Percentiles rank a stretch among this genome's conserved stretches.
Evolutionary conservation across 2,888 invertebrate species (phyloP).

Genomic region (Pyrrhosoma nymphula): DNA sequence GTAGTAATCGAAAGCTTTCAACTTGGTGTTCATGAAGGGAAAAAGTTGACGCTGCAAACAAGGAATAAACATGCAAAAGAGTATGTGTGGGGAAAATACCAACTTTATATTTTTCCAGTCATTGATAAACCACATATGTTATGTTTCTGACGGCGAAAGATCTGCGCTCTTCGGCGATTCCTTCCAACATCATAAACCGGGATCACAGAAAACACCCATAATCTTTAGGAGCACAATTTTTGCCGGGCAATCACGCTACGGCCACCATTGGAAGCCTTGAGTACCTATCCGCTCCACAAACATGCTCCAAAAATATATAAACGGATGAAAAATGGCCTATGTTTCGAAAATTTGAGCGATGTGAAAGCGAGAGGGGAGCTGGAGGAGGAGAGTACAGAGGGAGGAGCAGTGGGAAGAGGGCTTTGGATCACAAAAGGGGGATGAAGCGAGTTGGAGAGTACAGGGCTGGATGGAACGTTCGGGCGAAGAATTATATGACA

Average conservation of each 20-base stretch:
- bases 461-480: too few species aligned
- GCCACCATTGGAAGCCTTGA: not conserved
- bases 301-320: not conserved
- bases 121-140: not conserved
- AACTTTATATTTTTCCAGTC: not conserved
- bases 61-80: not conserved
- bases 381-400: not conserved
- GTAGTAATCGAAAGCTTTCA: too few species aligned
- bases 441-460: not conserved
- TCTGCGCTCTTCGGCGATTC: not conserved
- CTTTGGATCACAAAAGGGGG: not conserved
- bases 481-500: not conserved
- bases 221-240: not conserved
- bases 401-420: not conserved
- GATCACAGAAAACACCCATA: not conserved
- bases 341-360: conserved; percentile 3
- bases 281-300: not conserved
- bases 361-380: not conserved
- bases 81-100: not conserved
- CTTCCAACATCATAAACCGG: not conserved
- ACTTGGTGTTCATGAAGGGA: too few species aligned
- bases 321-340: not conserved
- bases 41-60: too few species aligned
- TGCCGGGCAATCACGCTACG: not conserved
- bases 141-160: not conserved